Base-by-base conservation (phyloP, 2,797 vertebrate genomes). In the Serranus cabrilla region DNA sequence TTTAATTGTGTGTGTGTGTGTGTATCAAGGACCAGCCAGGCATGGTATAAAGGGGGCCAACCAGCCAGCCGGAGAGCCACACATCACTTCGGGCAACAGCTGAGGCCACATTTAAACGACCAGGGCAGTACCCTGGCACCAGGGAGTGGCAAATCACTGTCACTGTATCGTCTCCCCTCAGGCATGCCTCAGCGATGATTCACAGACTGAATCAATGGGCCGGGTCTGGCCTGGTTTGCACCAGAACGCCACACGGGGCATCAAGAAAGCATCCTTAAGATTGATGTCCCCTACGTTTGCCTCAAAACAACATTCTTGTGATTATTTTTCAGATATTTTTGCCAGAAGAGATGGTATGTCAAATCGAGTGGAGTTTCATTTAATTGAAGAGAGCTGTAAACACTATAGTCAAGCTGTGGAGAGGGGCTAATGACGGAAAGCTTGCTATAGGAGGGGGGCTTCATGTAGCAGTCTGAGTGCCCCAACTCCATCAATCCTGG, bases 1-100 rank as follows among this genome's bases (percentile, higher is more conserved):
- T 50, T 57, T 16, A 31, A 64, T 9, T 65, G 20, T 55, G 54
- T 59, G 21, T 34, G 51, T 0, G 11, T 27, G 25, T 9, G 20
- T 40, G 68, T 60, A 14, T 80, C 54, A 54, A 56, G 45, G 50
- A 66, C 72, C 23, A 13, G 78, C 47, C 64, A 31, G 74, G 70
- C 66, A 0, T 72, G 75, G 57, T 55, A 85, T 76, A 69, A 81
- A 76, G 57, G 54, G 65, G 50, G 56, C 43, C 56, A 40, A 74
- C 10, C 62, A 47, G 46, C 71, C 49, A 68, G 58, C 50, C 5
- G 31, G 18, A 69, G 81, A 43, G 76, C 71, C 73, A 80, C 77
- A 83, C 71, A 84, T 88, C 80, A 84, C 72, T 87, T 65, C 67
- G 56, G 58, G 83, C 78, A 88, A 79, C 83, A 86, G 88, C 87